A percentile compares a stretch with the other conserved stretches of the same genome.
phyloP scores from a whole-genome alignment of 2,888 invertebrate species.

The Mesorhabditis spiculigera region DNA sequence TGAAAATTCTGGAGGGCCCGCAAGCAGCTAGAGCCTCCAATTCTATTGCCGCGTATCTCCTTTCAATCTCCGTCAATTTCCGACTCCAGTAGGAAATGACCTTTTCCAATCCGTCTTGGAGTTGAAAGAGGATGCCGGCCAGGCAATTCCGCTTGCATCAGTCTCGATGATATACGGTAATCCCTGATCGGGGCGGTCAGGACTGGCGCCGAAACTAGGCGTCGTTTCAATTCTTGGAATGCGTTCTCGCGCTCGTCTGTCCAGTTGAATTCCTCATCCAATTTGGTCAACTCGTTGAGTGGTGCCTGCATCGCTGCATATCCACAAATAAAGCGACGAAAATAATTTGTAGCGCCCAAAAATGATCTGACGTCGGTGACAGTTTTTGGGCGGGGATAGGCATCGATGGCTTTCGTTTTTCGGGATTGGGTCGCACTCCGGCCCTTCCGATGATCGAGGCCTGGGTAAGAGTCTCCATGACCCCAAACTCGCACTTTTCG shows the following conservation, averaged over 20 bases:
- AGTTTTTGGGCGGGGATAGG: constrained; percentile 11
- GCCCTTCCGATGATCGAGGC: constrained; percentile 6
- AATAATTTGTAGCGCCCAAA: constrained; percentile 11
- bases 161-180: constrained; percentile 19
- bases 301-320: constrained; percentile 12
- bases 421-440: constrained; percentile 7
- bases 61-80: constrained; percentile 12
- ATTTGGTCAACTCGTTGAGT: constrained; percentile 8
- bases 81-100: constrained; percentile 18
- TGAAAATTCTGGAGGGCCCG: constrained; percentile 16
- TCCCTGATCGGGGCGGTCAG: constrained; percentile 15
- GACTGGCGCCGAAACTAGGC: constrained; percentile 13
- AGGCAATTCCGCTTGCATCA: constrained; percentile 19
- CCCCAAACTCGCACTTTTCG: constrained; percentile 7
- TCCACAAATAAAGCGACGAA: constrained; percentile 12
- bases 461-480: background rate
- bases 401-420: background rate
- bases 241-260: background rate
- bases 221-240: constrained; percentile 11
- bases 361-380: constrained; percentile 12
- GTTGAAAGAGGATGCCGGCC: constrained; percentile 19
- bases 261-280: constrained; percentile 9
- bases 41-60: constrained; percentile 17
- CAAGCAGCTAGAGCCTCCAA: constrained; percentile 17
- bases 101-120: constrained; percentile 8